Conservation (phyloP, 2,113 vertebrate genomes). For the Ceyx melanurus region DNA sequence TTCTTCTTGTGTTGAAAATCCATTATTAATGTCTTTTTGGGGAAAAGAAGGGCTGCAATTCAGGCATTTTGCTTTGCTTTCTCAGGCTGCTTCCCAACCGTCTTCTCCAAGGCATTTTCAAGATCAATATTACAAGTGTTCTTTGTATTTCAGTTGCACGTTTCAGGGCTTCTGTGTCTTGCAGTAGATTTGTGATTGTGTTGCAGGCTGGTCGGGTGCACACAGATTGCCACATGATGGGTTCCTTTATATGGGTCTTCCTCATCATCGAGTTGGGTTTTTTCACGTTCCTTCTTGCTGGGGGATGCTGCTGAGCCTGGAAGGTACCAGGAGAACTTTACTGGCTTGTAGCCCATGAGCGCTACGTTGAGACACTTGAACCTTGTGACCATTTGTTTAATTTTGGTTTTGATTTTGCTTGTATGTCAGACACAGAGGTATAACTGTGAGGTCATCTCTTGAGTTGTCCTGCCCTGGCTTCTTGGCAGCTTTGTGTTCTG, state of each 20-base stretch:
- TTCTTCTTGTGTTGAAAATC: constrained; percentile 70
- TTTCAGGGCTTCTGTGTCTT: constrained; percentile 33
- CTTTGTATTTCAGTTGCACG: constrained; percentile 51
- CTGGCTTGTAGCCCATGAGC: fast-evolving
- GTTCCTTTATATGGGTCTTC: not conserved
- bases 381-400: not conserved
- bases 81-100: not conserved
- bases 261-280: not conserved
- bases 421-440: fast-evolving
- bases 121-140: constrained; percentile 67
- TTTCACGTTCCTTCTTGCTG: not conserved
- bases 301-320: not conserved
- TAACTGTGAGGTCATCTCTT: not conserved
- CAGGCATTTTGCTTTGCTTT: constrained; percentile 25
- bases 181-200: constrained; percentile 66
- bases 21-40: constrained; percentile 44
- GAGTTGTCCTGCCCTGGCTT: not conserved
- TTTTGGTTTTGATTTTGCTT: not conserved
- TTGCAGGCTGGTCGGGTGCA: constrained; percentile 36
- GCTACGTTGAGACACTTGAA: not conserved
- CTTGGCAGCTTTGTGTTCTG: fast-evolving
- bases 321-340: not conserved
- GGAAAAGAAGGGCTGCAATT: not conserved
- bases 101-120: constrained; percentile 26
- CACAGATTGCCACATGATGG: constrained; percentile 23